Percentiles rank a stretch among this genome's conserved stretches.
Conservation (phyloP, 2,888 invertebrate genomes). For the Cheilosia scutellata region DNA sequence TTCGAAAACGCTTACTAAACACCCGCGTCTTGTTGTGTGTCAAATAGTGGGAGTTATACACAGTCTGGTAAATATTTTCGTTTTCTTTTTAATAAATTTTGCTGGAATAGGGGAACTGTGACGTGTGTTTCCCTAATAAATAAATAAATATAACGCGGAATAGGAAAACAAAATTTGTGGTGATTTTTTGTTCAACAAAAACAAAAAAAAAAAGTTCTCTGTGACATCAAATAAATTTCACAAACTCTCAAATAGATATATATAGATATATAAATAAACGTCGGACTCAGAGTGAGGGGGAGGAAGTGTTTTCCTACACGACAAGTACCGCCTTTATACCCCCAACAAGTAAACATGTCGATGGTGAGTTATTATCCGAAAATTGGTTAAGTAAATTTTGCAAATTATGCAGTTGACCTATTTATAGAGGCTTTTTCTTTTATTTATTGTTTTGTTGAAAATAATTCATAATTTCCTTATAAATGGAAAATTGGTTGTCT, state of each 20-base stretch:
- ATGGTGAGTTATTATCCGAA: constrained; percentile 58
- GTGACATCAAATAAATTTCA: constrained; percentile 59
- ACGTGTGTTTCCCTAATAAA: constrained; percentile 41
- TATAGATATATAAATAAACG: constrained; percentile 56
- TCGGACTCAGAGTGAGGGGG: constrained; percentile 41
- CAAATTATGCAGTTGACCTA: constrained; percentile 68
- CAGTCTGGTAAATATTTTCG: neutral
- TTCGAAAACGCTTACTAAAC: constrained; percentile 29
- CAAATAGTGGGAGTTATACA: constrained; percentile 26
- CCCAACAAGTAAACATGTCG: constrained; percentile 34
- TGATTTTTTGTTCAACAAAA: constrained; percentile 31
- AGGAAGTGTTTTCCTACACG: constrained; percentile 13
- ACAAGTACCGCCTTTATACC: neutral
- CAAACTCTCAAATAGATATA: constrained; percentile 40
- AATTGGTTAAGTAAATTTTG: constrained; percentile 34
- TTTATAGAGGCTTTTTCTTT: constrained; percentile 41
- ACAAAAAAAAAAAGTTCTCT: constrained; percentile 4
- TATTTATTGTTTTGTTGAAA: constrained; percentile 31
- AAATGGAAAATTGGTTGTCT: constrained; percentile 73
- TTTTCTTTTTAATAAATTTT: constrained; percentile 33
- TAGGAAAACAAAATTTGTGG: constrained; percentile 29
- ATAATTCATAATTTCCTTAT: constrained; percentile 67
- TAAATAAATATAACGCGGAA: constrained; percentile 14
- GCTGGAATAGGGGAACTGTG: constrained; percentile 41
- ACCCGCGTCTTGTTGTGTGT: constrained; percentile 39